A percentile compares a stretch with the other conserved stretches of the same genome.
Conservation (phyloP, 1,140 invertebrate genomes). For the Hirudo medicinalis region DNA sequence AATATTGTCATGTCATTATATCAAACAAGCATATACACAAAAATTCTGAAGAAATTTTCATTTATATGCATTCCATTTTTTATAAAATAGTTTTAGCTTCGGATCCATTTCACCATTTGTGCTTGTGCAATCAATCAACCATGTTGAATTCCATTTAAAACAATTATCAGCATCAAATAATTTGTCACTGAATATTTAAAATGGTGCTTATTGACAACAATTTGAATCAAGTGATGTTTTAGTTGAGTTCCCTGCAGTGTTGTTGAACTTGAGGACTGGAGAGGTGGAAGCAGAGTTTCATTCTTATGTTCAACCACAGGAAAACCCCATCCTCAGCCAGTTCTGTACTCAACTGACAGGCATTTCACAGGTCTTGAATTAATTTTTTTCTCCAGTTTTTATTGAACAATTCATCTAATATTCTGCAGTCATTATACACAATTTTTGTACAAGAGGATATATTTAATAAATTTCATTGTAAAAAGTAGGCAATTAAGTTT, state of each 20-base stretch:
- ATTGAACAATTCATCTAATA: too few relatives aligned
- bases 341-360: slow-evolving; percentile 38
- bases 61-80: too few relatives aligned
- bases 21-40: too few relatives aligned
- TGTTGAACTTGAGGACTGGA: slow-evolving; percentile 33
- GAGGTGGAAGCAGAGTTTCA: slow-evolving; percentile 36
- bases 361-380: slow-evolving; percentile 34
- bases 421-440: too few relatives aligned
- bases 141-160: neutral
- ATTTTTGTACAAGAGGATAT: neutral
- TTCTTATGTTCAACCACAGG: slow-evolving; percentile 36
- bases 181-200: neutral
- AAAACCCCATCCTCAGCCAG: slow-evolving; percentile 33
- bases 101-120: neutral
- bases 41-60: too few relatives aligned
- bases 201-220: neutral
- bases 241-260: slow-evolving; percentile 41
- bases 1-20: too few relatives aligned
- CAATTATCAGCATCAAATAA: neutral
- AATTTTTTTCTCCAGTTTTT: neutral
- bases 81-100: too few relatives aligned
- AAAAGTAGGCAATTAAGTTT: too few relatives aligned
- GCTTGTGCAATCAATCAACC: neutral
- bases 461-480: neutral
- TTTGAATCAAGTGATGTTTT: slow-evolving; percentile 17